Evolutionary conservation across 2,113 vertebrate genomes (phyloP).

Genomic region (Mormoops blainvillei): DNA sequence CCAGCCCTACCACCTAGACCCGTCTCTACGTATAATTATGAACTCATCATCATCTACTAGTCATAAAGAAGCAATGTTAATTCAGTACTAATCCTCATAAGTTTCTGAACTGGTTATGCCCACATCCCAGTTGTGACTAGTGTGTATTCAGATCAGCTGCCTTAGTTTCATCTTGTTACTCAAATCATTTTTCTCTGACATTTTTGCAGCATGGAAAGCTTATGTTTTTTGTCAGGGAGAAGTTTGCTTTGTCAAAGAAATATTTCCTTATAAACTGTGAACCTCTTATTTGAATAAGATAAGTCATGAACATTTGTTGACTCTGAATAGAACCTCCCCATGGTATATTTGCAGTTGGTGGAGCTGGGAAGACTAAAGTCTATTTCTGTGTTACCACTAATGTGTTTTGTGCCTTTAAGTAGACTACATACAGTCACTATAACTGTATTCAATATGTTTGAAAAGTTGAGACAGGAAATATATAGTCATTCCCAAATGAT

Average conservation of each 20-base stretch:
- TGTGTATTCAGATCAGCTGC: background rate
- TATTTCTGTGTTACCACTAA: background rate
- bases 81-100: background rate
- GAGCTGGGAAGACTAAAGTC: background rate
- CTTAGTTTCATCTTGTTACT: background rate
- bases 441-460: background rate
- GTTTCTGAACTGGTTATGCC: background rate
- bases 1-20: rapidly evolving
- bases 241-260: constrained; percentile 1
- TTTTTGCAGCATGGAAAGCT: background rate
- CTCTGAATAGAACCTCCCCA: background rate
- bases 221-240: background rate
- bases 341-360: background rate
- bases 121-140: background rate
- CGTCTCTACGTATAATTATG: background rate
- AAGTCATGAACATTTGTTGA: background rate
- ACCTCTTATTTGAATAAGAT: background rate
- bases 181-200: background rate
- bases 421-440: background rate
- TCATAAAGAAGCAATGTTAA: background rate
- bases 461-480: background rate
- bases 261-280: background rate
- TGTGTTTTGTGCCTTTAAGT: background rate
- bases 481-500: background rate
- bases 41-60: background rate